Conservation (phyloP, 2,888 invertebrate species). For the Dryomyza anilis region DNA sequence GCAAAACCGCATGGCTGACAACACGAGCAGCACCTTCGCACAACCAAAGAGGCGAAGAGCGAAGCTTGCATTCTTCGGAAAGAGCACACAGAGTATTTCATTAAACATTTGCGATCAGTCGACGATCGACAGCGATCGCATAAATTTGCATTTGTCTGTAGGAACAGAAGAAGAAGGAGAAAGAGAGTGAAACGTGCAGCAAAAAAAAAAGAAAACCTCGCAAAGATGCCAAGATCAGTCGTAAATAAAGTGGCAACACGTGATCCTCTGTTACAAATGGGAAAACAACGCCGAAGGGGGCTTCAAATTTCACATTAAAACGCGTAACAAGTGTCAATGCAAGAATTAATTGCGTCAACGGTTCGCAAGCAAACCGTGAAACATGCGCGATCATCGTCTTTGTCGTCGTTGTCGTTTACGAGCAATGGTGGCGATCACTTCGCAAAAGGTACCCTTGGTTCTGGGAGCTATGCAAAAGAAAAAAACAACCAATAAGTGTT, state of each 20-base stretch:
- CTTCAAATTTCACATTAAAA: conserved; percentile 11
- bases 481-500: neutral
- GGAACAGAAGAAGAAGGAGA: neutral
- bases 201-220: neutral
- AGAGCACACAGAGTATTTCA: neutral
- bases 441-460: neutral
- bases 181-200: neutral
- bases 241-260: no score
- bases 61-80: no score
- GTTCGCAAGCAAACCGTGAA: conserved; percentile 7
- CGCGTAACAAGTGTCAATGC: conserved; percentile 24
- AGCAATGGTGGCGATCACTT: conserved; percentile 4
- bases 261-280: neutral
- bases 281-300: conserved; percentile 1
- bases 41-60: neutral
- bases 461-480: neutral
- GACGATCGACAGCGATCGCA: neutral
- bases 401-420: neutral
- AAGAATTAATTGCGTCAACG: conserved; percentile 22
- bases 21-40: conserved; percentile 11
- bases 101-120: neutral
- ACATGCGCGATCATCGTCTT: conserved; percentile 16
- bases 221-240: no score
- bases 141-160: conserved; percentile 25
- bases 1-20: neutral